These are phyloP conservation scores for Stratiolaelaps scimitus DNA, from an alignment of 1,140 invertebrate species.

Conservation along the genomic window DNA sequence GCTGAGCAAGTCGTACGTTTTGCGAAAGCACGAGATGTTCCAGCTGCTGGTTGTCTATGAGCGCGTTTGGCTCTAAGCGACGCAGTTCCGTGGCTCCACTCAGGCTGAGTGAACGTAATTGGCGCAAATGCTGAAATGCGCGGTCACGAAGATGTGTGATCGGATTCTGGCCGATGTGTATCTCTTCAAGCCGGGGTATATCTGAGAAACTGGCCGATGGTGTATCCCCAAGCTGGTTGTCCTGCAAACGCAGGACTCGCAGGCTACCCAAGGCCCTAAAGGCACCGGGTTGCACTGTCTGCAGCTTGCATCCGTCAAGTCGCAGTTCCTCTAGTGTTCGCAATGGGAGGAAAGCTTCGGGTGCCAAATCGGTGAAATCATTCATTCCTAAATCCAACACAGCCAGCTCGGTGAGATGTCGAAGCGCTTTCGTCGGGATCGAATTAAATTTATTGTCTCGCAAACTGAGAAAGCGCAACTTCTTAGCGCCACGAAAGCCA, in stretches of 20 bases:
- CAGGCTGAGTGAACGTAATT: slow-evolving; percentile 60
- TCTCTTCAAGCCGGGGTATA: slow-evolving; percentile 57
- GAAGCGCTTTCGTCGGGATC: slow-evolving; percentile 58
- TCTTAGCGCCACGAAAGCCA: slow-evolving; percentile 28
- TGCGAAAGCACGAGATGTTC: slow-evolving; percentile 59
- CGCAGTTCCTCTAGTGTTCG: slow-evolving; percentile 50
- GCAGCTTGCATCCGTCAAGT: slow-evolving; percentile 57
- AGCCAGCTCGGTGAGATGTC: slow-evolving; percentile 47
- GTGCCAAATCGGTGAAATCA: slow-evolving; percentile 54
- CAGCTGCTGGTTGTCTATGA: slow-evolving; percentile 62
- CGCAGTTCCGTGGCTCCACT: slow-evolving; percentile 57
- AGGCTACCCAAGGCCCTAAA: slow-evolving; percentile 52
- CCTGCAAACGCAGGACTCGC: slow-evolving; percentile 55
- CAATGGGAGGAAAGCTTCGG: slow-evolving; percentile 54
- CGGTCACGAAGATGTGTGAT: slow-evolving; percentile 55
- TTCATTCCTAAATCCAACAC: slow-evolving; percentile 45
- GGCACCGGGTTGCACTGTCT: slow-evolving; percentile 51
- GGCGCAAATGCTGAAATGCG: slow-evolving; percentile 59
- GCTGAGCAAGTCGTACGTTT: slow-evolving; percentile 55
- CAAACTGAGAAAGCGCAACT: slow-evolving; percentile 59
- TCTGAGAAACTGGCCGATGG: slow-evolving; percentile 59
- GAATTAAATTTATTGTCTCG: slow-evolving; percentile 61
- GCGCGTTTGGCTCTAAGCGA: slow-evolving; percentile 57
- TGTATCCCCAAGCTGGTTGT: slow-evolving; percentile 59
- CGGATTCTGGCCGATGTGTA: slow-evolving; percentile 68